A percentile compares a stretch with the other conserved stretches of the same genome.
Conservation (phyloP, 2,888 invertebrate genomes). For the Odontothrips loti region DNA sequence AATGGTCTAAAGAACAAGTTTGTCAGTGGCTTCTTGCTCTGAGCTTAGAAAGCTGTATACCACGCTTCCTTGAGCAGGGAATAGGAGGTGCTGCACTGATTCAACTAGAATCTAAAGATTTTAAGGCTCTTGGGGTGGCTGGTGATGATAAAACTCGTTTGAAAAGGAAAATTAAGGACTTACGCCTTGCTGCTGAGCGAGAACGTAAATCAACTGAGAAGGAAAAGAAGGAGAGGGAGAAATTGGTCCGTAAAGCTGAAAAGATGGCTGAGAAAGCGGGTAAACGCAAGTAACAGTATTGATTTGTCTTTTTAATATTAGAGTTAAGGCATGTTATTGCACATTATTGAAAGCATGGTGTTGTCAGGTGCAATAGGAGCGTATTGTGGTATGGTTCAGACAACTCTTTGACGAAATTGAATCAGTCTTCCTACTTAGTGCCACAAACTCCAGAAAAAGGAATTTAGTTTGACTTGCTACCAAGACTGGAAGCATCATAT, state of each 20-base stretch:
- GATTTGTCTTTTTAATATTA: neutral
- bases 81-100: constrained; percentile 84
- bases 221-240: constrained; percentile 76
- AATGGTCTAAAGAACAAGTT: constrained; percentile 79
- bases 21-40: constrained; percentile 84
- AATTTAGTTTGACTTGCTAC: neutral
- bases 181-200: constrained; percentile 68
- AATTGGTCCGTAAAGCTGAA: constrained; percentile 80
- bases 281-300: constrained; percentile 58
- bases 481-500: neutral
- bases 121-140: constrained; percentile 78
- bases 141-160: constrained; percentile 77
- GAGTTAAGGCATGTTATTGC: no score
- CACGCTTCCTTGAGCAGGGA: constrained; percentile 81
- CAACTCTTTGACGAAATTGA: neutral
- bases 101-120: constrained; percentile 82
- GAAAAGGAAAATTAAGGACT: constrained; percentile 80
- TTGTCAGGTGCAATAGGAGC: no score
- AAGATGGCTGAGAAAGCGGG: constrained; percentile 63
- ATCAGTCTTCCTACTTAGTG: constrained; percentile 5
- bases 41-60: constrained; percentile 79
- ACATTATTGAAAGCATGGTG: no score
- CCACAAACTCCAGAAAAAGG: neutral
- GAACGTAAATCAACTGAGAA: constrained; percentile 75
- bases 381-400: neutral